A percentile compares a stretch with the other conserved stretches of the same genome.
Evolutionary conservation across 2,113 vertebrate genomes (phyloP).

Genomic region (Dromiciops gliroides): DNA sequence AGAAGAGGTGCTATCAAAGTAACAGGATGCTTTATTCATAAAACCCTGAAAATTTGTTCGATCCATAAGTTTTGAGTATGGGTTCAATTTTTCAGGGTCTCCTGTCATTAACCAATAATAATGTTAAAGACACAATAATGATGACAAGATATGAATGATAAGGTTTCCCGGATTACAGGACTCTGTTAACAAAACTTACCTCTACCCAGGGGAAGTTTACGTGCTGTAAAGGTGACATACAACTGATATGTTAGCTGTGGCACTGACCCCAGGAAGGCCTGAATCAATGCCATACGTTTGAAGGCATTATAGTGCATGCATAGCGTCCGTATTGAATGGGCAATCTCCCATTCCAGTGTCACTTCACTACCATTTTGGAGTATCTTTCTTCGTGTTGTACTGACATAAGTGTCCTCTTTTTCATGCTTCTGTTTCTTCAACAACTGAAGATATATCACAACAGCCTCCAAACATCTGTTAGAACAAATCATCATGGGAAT

Average conservation of each 20-base stretch:
- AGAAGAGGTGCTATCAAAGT: too few relatives aligned
- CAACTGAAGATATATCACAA: slow-evolving; percentile 86
- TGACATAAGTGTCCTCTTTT: too few relatives aligned
- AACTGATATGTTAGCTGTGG: slow-evolving; percentile 93
- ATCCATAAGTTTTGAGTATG: too few relatives aligned
- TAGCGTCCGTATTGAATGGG: slow-evolving; percentile 86
- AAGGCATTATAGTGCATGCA: slow-evolving; percentile 90
- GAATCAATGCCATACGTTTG: slow-evolving; percentile 91
- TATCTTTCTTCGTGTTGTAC: slow-evolving; percentile 81
- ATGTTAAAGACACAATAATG: too few relatives aligned
- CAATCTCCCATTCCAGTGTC: slow-evolving; percentile 90
- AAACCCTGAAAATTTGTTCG: too few relatives aligned
- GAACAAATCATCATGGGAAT: background rate
- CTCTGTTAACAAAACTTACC: slow-evolving; percentile 78
- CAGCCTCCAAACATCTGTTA: slow-evolving; percentile 89
- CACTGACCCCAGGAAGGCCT: slow-evolving; percentile 93
- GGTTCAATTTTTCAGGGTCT: too few relatives aligned
- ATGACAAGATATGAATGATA: too few relatives aligned
- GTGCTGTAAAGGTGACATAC: slow-evolving; percentile 90
- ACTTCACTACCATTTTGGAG: slow-evolving; percentile 81
- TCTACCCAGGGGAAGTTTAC: slow-evolving; percentile 82
- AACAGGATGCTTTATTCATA: too few relatives aligned
- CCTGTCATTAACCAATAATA: too few relatives aligned
- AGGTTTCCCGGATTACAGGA: too few relatives aligned
- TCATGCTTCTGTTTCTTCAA: slow-evolving; percentile 88